These are phyloP conservation scores for Poeciliopsis retropinna DNA, from an alignment of 2,113 vertebrate genomes.

Conservation along the genomic window DNA sequence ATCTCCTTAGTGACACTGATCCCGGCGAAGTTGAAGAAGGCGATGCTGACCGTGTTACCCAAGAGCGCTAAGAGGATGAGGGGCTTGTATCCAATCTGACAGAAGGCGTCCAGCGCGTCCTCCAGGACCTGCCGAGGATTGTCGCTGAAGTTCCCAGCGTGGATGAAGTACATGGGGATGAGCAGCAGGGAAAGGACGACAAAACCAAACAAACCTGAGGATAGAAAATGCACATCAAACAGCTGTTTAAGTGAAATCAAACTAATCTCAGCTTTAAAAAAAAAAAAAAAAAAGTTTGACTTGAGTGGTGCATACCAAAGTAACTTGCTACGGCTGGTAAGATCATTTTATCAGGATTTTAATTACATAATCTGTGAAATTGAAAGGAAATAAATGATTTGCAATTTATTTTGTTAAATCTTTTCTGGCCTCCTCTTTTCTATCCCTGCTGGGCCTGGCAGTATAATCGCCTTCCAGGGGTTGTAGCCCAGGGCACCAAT, in stretches of 20 bases:
- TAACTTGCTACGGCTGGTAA: background rate
- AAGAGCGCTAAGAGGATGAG: slow-evolving; percentile 87
- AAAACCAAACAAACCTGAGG: slow-evolving; percentile 91
- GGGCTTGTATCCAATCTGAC: slow-evolving; percentile 86
- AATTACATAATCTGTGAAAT: background rate
- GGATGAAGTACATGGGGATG: slow-evolving; percentile 93
- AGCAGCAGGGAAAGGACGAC: slow-evolving; percentile 87
- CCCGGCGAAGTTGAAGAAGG: slow-evolving; percentile 96
- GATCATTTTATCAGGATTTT: no score
- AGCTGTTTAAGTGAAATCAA: background rate
- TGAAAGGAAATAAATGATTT: background rate
- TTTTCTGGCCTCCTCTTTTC: background rate
- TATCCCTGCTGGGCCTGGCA: background rate
- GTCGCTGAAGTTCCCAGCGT: slow-evolving; percentile 77
- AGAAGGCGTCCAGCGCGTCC: slow-evolving; percentile 90
- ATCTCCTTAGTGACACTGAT: slow-evolving; percentile 96
- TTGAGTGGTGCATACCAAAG: background rate
- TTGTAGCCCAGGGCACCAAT: no score
- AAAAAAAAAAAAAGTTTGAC: background rate
- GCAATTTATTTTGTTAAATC: background rate
- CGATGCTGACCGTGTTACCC: slow-evolving; percentile 92
- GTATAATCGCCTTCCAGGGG: no score
- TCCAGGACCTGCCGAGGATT: slow-evolving; percentile 85
- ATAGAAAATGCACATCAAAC: background rate
- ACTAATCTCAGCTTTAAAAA: background rate